These are phyloP conservation scores for Solea senegalensis DNA, from an alignment of 2,113 vertebrate species.

Conservation along the genomic window DNA sequence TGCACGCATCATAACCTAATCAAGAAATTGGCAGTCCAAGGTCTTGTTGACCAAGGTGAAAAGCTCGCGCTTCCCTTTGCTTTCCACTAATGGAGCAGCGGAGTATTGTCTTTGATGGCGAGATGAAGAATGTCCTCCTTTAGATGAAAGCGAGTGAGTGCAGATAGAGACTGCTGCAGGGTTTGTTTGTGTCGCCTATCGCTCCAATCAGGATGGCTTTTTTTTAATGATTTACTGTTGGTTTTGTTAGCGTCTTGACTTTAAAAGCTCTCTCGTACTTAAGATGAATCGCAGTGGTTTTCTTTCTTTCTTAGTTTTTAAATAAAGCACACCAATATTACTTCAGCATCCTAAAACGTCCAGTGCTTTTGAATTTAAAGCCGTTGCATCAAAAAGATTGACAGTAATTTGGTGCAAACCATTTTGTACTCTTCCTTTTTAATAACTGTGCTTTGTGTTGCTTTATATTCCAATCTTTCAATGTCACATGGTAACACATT, in stretches of 20 bases:
- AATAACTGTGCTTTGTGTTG: too few relatives aligned
- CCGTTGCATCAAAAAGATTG: too few relatives aligned
- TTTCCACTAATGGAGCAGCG: conserved; percentile 36
- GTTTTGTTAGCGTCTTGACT: conserved; percentile 2
- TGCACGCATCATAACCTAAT: conserved; percentile 41
- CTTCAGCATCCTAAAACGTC: background rate
- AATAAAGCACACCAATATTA: background rate
- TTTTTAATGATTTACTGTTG: conserved; percentile 11
- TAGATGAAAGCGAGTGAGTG: conserved; percentile 25
- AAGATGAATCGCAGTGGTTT: conserved; percentile 14
- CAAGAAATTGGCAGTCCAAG: conserved; percentile 43
- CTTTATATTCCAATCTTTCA: too few relatives aligned
- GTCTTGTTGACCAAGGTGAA: conserved; percentile 37
- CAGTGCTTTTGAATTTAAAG: too few relatives aligned
- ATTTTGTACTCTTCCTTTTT: too few relatives aligned
- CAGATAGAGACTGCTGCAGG: conserved; percentile 22
- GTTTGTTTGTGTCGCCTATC: background rate
- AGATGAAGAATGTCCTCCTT: conserved; percentile 28
- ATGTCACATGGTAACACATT: too few relatives aligned
- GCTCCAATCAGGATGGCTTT: conserved; percentile 10
- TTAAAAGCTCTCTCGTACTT: conserved; percentile 15
- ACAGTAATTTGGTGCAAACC: too few relatives aligned
- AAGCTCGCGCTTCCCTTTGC: conserved; percentile 13
- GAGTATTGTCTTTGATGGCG: conserved; percentile 1
- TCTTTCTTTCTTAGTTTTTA: background rate